Conservation (phyloP, 2,113 vertebrate species). For the Pandion haliaetus region DNA sequence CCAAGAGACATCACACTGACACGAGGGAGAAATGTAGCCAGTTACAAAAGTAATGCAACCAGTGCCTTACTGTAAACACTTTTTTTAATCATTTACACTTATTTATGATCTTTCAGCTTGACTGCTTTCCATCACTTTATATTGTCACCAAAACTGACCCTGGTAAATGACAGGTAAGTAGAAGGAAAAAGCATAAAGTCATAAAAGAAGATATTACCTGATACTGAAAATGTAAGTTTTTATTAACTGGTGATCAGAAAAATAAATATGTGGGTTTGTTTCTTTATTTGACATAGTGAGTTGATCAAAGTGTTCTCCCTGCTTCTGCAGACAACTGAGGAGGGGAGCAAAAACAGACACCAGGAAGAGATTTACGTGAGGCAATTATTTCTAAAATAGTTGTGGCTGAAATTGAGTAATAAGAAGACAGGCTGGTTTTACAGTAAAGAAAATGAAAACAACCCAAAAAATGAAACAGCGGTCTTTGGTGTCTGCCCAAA, state of each 20-base stretch:
- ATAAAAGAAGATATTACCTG: neutral
- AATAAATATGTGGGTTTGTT: neutral
- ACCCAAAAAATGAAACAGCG: neutral
- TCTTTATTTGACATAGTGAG: neutral
- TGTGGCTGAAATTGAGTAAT: neutral
- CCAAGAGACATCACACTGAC: neutral
- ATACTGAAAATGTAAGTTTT: neutral
- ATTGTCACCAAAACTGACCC: neutral
- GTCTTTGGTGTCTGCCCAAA: neutral
- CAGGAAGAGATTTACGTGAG: neutral
- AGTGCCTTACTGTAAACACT: neutral
- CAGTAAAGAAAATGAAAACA: neutral
- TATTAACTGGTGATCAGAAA: neutral
- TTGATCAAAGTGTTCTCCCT: neutral
- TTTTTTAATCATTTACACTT: neutral
- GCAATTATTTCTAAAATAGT: slow-evolving; percentile 13
- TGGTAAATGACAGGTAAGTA: neutral
- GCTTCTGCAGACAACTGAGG: neutral
- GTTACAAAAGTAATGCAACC: neutral
- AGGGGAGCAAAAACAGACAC: neutral
- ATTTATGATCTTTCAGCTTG: neutral
- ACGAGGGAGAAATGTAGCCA: neutral
- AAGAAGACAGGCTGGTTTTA: neutral
- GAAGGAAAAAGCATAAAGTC: neutral
- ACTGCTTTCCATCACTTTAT: neutral